Conservation (phyloP, 2,797 vertebrate species). For the Halcyon leucocephala region DNA sequence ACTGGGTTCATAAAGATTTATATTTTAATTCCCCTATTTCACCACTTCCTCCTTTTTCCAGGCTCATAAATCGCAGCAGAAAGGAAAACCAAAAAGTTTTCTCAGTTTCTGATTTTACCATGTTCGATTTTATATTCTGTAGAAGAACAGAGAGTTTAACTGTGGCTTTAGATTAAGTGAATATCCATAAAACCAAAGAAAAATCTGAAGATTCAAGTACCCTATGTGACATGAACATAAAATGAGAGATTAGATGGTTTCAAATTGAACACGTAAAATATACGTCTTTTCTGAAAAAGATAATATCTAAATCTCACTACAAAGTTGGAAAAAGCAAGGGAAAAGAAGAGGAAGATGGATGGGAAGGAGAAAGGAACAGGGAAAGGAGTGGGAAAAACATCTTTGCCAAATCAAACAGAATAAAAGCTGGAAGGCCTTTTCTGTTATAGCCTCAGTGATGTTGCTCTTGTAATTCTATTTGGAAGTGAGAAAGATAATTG, state of each 20-base stretch:
- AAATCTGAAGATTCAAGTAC: background rate
- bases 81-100: background rate
- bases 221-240: background rate
- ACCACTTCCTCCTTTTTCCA: background rate
- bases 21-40: background rate
- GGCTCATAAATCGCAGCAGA: background rate
- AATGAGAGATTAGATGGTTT: slow-evolving; percentile 1
- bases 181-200: background rate
- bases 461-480: slow-evolving; percentile 22
- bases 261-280: background rate
- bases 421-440: slow-evolving; percentile 8
- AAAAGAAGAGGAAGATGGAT: background rate
- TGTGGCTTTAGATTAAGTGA: background rate
- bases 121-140: background rate
- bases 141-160: background rate
- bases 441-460: background rate
- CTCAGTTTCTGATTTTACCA: background rate
- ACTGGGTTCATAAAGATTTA: background rate
- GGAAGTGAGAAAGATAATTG: slow-evolving; percentile 30
- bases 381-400: background rate
- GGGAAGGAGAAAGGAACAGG: background rate
- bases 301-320: background rate
- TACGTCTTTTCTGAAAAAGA: background rate
- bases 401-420: background rate
- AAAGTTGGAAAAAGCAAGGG: background rate